Base-by-base conservation (phyloP, 2,113 vertebrate genomes). In the Ceyx melanurus region DNA sequence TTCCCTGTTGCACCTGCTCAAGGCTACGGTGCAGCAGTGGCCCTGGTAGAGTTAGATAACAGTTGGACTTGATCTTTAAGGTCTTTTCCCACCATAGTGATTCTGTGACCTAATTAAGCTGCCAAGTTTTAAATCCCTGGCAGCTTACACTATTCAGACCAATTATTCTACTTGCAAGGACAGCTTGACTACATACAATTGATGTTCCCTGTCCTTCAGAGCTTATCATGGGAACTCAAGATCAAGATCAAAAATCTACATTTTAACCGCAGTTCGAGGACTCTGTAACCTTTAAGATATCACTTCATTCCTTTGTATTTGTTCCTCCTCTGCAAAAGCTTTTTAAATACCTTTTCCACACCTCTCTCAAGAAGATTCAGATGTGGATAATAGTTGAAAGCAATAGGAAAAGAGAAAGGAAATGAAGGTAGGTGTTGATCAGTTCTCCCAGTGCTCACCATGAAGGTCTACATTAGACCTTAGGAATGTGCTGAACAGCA, bases 91-190 rank as follows among this genome's bases (percentile, higher is more conserved):
- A 50, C 48, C 48, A 50, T 21, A 50, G 48, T 50, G 48, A 50
- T 50, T 50, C 48, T 50, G 48, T 50, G 48, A 50, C 48, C 21
- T 90, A 93, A 96, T 93, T 89, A 94, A 89, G 51, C 71, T 51
- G 31, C 71, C 86, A 82, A 91, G 28, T 93, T 94, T 85, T 67
- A 91, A 93, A 88, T 80, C 64, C 68, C 46, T 85, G 64, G 9
- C 46, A 93, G 51, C 17, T 82, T 83, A 84, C 6, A 46, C 29
- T 82, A 72, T 72, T 76, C 71, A 80, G 26, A 90, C 11, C 51
- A 82, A 71, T 89, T 85, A 92, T 48, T 87, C 42, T 16, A 57
- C 2, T 0, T 64, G n/a, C 78, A 90, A 85, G 58, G 81, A 91
- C 56, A 80, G 29, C 46, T 37, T 73, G 15, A 56, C 46, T 82